Conservation (phyloP, 2,797 vertebrate genomes). For the Delichon dasypus region DNA sequence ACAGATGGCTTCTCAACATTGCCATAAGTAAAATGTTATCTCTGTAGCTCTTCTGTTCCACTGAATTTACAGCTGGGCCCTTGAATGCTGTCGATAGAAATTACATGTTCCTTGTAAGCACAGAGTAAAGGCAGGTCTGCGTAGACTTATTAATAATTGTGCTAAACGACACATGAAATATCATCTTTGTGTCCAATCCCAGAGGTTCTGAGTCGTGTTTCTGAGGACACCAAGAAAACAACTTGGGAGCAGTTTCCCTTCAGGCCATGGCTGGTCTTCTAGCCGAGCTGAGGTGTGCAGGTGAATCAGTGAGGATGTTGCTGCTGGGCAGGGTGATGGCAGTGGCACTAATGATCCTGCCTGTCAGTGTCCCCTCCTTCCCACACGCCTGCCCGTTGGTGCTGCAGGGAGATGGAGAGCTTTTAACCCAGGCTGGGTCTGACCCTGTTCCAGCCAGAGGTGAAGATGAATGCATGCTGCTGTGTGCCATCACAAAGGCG, state of each 20-base stretch:
- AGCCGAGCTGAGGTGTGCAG: fast-evolving
- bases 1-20: not conserved
- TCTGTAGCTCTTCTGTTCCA: not conserved
- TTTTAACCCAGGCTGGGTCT: not conserved
- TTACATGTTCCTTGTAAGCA: not conserved
- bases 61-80: not conserved
- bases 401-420: not conserved
- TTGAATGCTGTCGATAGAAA: not conserved
- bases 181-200: not conserved
- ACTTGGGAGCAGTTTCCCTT: not conserved
- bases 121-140: not conserved
- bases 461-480: not conserved
- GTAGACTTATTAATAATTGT: not conserved
- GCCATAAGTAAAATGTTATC: not conserved
- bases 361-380: not conserved
- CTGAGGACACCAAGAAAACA: not conserved
- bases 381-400: fast-evolving
- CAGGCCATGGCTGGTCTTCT: fast-evolving
- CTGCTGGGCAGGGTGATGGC: not conserved
- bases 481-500: not conserved
- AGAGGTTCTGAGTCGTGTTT: not conserved
- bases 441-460: not conserved
- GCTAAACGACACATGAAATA: not conserved
- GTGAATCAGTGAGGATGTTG: not conserved
- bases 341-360: not conserved